These are phyloP conservation scores for Pelobates cultripes DNA, from an alignment of 2,797 vertebrate genomes.

Conservation along the genomic window DNA sequence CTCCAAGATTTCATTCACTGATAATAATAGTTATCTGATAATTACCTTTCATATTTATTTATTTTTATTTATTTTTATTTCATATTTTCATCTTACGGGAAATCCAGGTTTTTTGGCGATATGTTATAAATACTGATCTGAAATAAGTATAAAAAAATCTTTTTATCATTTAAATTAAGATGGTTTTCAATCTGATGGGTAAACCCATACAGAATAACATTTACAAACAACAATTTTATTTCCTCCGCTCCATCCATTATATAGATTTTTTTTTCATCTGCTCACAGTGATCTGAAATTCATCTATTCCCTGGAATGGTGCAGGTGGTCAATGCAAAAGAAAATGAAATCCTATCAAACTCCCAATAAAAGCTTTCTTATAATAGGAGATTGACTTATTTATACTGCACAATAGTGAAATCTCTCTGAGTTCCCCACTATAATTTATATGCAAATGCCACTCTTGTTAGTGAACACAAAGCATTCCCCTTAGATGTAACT, in stretches of 20 bases:
- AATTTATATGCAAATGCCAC: slow-evolving; percentile 67
- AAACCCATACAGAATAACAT: slow-evolving; percentile 43
- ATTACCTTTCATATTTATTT: no score
- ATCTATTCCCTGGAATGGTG: slow-evolving; percentile 49
- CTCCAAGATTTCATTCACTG: no score
- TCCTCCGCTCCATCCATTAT: slow-evolving; percentile 20
- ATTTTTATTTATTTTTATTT: no score
- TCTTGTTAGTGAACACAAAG: slow-evolving; percentile 53
- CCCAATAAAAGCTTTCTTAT: slow-evolving; percentile 53
- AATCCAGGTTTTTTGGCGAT: slow-evolving; percentile 16
- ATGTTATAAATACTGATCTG: slow-evolving; percentile 28
- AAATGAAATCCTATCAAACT: slow-evolving; percentile 47
- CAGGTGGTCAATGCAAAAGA: slow-evolving; percentile 48
- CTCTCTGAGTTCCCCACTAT: slow-evolving; percentile 47
- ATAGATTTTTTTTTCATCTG: slow-evolving; percentile 40
- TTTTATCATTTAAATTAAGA: slow-evolving; percentile 53
- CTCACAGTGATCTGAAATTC: slow-evolving; percentile 33
- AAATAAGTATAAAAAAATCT: slow-evolving; percentile 9
- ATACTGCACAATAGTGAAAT: slow-evolving; percentile 53
- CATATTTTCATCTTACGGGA: slow-evolving; percentile 27
- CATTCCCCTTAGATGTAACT: slow-evolving; percentile 53
- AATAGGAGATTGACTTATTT: slow-evolving; percentile 55
- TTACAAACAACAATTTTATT: slow-evolving; percentile 33
- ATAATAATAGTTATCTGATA: no score
- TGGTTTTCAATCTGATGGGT: slow-evolving; percentile 29